Percentiles rank a stretch among this genome's conserved stretches.
These are phyloP conservation scores for Bombylius discolor DNA, from an alignment of 2,888 invertebrate genomes.

Conservation along the genomic window DNA sequence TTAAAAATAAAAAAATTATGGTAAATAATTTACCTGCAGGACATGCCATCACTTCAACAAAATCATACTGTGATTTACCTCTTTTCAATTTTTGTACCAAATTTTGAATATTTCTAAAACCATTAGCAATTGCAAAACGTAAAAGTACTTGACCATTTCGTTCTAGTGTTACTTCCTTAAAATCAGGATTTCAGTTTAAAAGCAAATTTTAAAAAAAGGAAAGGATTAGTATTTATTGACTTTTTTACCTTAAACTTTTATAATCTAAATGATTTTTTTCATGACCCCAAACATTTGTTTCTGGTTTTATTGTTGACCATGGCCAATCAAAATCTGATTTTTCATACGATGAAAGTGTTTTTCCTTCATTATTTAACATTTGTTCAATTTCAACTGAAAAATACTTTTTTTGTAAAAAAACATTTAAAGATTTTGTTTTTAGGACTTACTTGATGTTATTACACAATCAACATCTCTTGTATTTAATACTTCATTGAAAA, in stretches of 20 bases:
- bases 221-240: no score
- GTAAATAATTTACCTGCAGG: slow-evolving; percentile 60
- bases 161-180: slow-evolving; percentile 68
- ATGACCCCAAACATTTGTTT: slow-evolving; percentile 39
- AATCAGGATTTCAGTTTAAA: slow-evolving; percentile 72
- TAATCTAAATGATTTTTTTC: slow-evolving; percentile 51
- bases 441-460: slow-evolving; percentile 71
- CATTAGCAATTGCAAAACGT: slow-evolving; percentile 84
- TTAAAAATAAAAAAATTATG: not conserved
- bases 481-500: slow-evolving; percentile 57
- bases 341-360: slow-evolving; percentile 43
- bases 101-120: slow-evolving; percentile 97
- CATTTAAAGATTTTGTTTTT: not conserved
- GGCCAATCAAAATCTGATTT: slow-evolving; percentile 49
- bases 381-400: slow-evolving; percentile 76
- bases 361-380: slow-evolving; percentile 54
- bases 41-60: slow-evolving; percentile 98
- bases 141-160: slow-evolving; percentile 58
- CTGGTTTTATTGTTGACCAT: slow-evolving; percentile 39
- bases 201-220: no score
- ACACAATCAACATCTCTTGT: slow-evolving; percentile 94
- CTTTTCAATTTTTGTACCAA: slow-evolving; percentile 91
- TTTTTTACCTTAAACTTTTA: slow-evolving; percentile 46
- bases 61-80: slow-evolving; percentile 78
- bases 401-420: not conserved